These are phyloP conservation scores for Acanthochromis polyacanthus DNA, from an alignment of 2,113 vertebrate genomes.

Conservation along the genomic window DNA sequence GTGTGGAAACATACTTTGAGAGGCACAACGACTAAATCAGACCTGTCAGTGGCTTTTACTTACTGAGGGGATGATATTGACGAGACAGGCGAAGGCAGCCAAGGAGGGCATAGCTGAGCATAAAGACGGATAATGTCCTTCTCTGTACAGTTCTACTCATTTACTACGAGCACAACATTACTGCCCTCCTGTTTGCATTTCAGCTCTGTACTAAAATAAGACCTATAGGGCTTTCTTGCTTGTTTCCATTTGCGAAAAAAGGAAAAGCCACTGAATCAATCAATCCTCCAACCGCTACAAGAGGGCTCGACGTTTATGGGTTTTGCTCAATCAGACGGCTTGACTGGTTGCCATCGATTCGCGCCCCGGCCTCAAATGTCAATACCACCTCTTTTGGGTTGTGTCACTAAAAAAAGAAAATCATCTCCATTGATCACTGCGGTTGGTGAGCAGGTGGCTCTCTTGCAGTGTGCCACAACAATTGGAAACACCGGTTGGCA, in stretches of 20 bases:
- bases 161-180: background rate
- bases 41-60: constrained; percentile 89
- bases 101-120: constrained; percentile 27
- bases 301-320: constrained; percentile 90
- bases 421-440: constrained; percentile 93
- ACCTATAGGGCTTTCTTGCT: too few species aligned
- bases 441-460: constrained; percentile 88
- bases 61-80: constrained; percentile 84
- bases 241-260: constrained; percentile 16
- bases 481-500: constrained; percentile 83
- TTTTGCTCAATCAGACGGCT: constrained; percentile 88
- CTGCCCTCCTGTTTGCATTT: background rate
- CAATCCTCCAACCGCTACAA: constrained; percentile 89
- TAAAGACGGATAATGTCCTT: constrained; percentile 5
- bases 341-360: constrained; percentile 90
- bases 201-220: background rate
- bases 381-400: constrained; percentile 91
- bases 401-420: constrained; percentile 71
- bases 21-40: constrained; percentile 93
- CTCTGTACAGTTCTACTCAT: background rate
- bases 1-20: constrained; percentile 94
- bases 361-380: constrained; percentile 91
- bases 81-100: constrained; percentile 69
- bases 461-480: constrained; percentile 82
- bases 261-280: constrained; percentile 85